A percentile compares a stretch with the other conserved stretches of the same genome.
Conservation (phyloP, 2,888 invertebrate genomes). For the Galeruca laticollis region DNA sequence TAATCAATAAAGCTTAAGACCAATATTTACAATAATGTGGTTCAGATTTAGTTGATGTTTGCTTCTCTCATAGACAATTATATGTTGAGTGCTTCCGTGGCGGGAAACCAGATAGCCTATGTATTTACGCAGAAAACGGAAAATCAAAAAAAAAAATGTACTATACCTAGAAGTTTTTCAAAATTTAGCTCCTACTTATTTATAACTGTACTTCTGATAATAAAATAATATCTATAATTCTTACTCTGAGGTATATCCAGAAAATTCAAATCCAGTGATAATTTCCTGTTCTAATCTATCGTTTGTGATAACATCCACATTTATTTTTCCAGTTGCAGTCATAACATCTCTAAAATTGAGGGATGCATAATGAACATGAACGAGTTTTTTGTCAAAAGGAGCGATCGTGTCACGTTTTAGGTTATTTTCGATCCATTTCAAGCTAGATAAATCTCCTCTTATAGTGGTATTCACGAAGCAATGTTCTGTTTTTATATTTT, state of each 20-base stretch:
- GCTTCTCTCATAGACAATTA: too few relatives aligned
- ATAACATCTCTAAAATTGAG: slow-evolving; percentile 96
- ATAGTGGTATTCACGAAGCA: background rate
- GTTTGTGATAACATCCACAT: slow-evolving; percentile 82
- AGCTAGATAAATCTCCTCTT: background rate
- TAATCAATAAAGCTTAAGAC: too few relatives aligned
- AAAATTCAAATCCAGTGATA: slow-evolving; percentile 77
- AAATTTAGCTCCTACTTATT: too few relatives aligned
- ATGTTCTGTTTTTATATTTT: background rate
- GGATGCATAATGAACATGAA: slow-evolving; percentile 74
- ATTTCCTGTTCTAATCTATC: slow-evolving; percentile 75
- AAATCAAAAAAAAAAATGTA: too few relatives aligned
- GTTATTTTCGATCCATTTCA: background rate
- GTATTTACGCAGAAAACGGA: too few relatives aligned
- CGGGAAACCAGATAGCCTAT: too few relatives aligned
- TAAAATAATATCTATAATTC: background rate
- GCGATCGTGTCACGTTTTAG: background rate
- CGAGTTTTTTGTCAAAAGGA: background rate
- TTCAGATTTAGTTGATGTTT: too few relatives aligned
- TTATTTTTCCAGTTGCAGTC: slow-evolving; percentile 91
- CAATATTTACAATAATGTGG: too few relatives aligned
- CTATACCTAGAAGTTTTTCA: too few relatives aligned
- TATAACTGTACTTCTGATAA: background rate
- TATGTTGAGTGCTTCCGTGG: too few relatives aligned
- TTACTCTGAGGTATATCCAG: slow-evolving; percentile 64